These are phyloP conservation scores for Protaetia brevitarsis DNA, from an alignment of 1,140 invertebrate genomes.

Conservation along the genomic window DNA sequence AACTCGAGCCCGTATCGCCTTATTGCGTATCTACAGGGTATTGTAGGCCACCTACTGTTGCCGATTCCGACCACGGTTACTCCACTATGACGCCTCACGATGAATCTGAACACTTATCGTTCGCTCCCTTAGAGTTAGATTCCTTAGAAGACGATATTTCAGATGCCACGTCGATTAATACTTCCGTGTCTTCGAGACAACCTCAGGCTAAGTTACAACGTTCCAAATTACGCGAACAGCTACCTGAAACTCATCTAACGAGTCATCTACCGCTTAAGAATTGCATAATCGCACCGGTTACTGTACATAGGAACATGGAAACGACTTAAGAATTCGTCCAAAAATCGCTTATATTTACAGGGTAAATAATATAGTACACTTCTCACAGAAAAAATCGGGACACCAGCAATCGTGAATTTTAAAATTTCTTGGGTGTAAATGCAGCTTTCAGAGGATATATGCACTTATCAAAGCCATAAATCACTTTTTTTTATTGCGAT, in stretches of 20 bases:
- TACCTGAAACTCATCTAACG: conserved; percentile 36
- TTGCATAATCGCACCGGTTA: conserved; percentile 80
- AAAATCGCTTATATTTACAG: neutral
- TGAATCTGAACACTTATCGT: conserved; percentile 71
- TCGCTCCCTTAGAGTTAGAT: conserved; percentile 63
- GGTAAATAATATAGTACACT: neutral
- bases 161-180: conserved; percentile 60
- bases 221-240: neutral
- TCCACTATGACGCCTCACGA: conserved; percentile 94
- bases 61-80: conserved; percentile 91
- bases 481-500: too few species aligned
- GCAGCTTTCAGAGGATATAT: too few species aligned
- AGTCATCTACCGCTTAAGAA: conserved; percentile 57
- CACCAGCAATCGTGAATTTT: neutral
- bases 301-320: conserved; percentile 81
- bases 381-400: neutral
- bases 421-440: too few species aligned
- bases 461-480: too few species aligned
- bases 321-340: conserved; percentile 51
- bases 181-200: conserved; percentile 55
- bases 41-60: conserved; percentile 71
- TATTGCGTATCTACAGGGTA: conserved; percentile 83
- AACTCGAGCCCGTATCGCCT: conserved; percentile 72
- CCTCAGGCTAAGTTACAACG: conserved; percentile 46
- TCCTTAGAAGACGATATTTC: conserved; percentile 58